Evolutionary conservation across 2,888 invertebrate species (phyloP).

Genomic region (Drosophila tanythrix): DNA sequence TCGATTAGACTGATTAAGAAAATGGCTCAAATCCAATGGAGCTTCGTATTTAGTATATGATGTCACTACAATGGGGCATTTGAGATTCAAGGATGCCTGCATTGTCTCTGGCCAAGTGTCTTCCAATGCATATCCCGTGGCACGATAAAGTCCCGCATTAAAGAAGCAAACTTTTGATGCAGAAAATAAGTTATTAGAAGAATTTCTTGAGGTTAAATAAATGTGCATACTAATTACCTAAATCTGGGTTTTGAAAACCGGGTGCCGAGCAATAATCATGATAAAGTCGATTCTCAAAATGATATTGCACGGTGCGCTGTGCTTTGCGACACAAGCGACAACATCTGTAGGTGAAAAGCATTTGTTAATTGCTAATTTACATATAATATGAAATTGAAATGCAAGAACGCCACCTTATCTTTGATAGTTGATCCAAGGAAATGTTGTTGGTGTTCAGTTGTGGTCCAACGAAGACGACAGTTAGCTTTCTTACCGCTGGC

Average conservation of each 20-base stretch:
- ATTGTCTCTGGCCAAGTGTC: constrained; percentile 90
- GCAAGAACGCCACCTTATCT: constrained; percentile 85
- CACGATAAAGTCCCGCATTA: constrained; percentile 90
- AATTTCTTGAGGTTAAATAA: background rate
- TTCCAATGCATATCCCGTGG: constrained; percentile 87
- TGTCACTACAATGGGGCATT: constrained; percentile 88
- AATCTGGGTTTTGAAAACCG: constrained; percentile 86
- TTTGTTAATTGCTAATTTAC: background rate
- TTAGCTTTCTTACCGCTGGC: constrained; percentile 86
- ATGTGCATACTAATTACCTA: constrained; percentile 84
- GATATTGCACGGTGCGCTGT: constrained; percentile 86
- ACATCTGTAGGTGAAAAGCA: constrained; percentile 82
- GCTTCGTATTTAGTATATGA: constrained; percentile 89
- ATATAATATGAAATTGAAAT: background rate
- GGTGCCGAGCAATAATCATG: constrained; percentile 85
- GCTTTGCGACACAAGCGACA: constrained; percentile 86
- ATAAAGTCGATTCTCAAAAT: constrained; percentile 86
- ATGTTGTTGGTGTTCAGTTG: constrained; percentile 87
- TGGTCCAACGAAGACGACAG: constrained; percentile 88
- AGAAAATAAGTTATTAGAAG: background rate
- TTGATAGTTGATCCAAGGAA: constrained; percentile 87
- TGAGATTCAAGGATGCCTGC: constrained; percentile 86
- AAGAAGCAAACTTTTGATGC: constrained; percentile 88
- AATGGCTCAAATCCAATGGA: constrained; percentile 87
- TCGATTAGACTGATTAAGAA: constrained; percentile 86